Evolutionary conservation across 2,797 vertebrate species (phyloP).

Genomic region (Paramormyrops hopkinsi): DNA sequence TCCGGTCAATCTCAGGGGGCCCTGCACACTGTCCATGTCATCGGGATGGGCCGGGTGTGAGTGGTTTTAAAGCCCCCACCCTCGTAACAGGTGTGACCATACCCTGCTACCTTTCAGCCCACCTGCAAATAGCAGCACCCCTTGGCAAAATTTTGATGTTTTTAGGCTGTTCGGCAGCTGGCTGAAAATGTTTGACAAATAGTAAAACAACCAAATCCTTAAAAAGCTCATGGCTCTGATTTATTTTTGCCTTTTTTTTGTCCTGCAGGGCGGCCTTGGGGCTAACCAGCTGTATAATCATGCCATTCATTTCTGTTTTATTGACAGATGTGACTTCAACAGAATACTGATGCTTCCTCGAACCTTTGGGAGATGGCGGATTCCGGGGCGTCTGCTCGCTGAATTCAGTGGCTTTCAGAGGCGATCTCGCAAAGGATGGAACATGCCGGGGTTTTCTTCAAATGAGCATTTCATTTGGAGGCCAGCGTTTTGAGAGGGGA

Average conservation of each 20-base stretch:
- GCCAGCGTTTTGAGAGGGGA: slow-evolving; percentile 25
- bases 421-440: slow-evolving; percentile 35
- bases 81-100: slow-evolving; percentile 3
- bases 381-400: slow-evolving; percentile 46
- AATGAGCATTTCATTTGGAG: slow-evolving; percentile 33
- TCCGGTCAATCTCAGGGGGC: background rate
- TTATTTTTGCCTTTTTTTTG: slow-evolving; percentile 23
- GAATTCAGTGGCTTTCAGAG: slow-evolving; percentile 55
- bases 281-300: slow-evolving; percentile 67
- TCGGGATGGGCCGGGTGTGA: background rate
- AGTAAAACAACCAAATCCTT: slow-evolving; percentile 59
- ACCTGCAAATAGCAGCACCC: slow-evolving; percentile 39
- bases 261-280: slow-evolving; percentile 45
- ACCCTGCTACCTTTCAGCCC: background rate
- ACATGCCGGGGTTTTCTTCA: slow-evolving; percentile 21
- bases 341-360: slow-evolving; percentile 50
- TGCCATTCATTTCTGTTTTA: slow-evolving; percentile 58
- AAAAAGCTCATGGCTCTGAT: slow-evolving; percentile 36
- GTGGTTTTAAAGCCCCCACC: background rate
- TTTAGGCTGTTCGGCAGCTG: slow-evolving; percentile 53
- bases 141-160: slow-evolving; percentile 55
- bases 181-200: slow-evolving; percentile 49
- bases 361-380: slow-evolving; percentile 55
- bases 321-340: slow-evolving; percentile 66
- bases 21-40: background rate